Evolutionary conservation across 2,888 invertebrate species (phyloP).

Genomic region (Arctia plantaginis): DNA sequence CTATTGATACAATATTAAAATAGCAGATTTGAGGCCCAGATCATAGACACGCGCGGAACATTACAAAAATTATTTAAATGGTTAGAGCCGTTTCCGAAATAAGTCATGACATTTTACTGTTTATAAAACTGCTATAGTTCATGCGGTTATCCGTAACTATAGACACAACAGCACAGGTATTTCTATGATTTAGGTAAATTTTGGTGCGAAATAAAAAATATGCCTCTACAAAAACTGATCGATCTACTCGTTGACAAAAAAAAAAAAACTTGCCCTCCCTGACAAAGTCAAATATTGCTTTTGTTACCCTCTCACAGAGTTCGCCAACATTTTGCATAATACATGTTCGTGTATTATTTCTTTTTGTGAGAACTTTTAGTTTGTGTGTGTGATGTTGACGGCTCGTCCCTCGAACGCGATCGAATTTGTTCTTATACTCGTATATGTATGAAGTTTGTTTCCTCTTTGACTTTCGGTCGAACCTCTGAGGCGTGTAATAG

Average conservation of each 20-base stretch:
- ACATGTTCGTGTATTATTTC: slow-evolving; percentile 35
- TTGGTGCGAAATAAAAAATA: not conserved
- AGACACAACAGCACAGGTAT: too few species aligned
- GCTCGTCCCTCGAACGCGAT: not conserved
- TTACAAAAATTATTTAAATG: too few species aligned
- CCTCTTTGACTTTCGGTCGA: slow-evolving; percentile 3
- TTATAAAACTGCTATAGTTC: too few species aligned
- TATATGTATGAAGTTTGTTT: slow-evolving; percentile 15
- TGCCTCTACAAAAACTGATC: not conserved
- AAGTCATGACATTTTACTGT: too few species aligned
- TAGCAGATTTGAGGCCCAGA: too few species aligned
- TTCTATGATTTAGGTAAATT: not conserved
- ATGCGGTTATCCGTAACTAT: too few species aligned
- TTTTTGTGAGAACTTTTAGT: slow-evolving; percentile 28
- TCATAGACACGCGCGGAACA: too few species aligned
- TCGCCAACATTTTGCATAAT: slow-evolving; percentile 44
- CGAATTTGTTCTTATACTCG: slow-evolving; percentile 3
- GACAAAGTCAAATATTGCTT: slow-evolving; percentile 34
- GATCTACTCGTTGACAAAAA: slow-evolving; percentile 4
- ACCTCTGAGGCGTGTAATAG: slow-evolving; percentile 15
- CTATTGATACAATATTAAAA: too few species aligned
- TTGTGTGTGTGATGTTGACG: slow-evolving; percentile 10
- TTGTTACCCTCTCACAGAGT: slow-evolving; percentile 29
- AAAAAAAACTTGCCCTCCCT: not conserved
- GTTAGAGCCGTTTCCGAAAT: too few species aligned